Evolutionary conservation across 2,888 invertebrate species (phyloP).

Genomic region (Horisme vitalbata): DNA sequence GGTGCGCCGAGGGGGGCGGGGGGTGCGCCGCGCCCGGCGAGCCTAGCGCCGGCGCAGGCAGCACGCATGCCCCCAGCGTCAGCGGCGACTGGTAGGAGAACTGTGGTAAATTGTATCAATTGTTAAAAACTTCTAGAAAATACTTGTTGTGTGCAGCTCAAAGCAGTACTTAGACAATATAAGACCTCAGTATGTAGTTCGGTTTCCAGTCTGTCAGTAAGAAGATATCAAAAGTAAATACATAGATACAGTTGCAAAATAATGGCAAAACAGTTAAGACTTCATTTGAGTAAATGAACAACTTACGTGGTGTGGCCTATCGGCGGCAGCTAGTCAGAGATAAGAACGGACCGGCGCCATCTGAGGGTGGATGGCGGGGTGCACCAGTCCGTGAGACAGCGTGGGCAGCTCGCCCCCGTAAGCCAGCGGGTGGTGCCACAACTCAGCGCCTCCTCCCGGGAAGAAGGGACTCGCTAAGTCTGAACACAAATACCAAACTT

Average conservation of each 20-base stretch:
- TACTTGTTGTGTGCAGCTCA: too few relatives aligned
- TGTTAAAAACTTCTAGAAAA: background rate
- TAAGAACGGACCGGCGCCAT: constrained; percentile 97
- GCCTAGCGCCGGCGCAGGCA: constrained; percentile 96
- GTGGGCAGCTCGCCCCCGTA: constrained; percentile 92
- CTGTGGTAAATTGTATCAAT: background rate
- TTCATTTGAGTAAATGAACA: background rate
- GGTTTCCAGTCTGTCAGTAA: too few relatives aligned
- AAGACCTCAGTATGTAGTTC: too few relatives aligned
- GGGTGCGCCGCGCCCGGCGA: constrained; percentile 92
- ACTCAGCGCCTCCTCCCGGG: constrained; percentile 92
- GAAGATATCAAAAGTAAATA: too few relatives aligned
- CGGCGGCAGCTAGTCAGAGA: constrained; percentile 97
- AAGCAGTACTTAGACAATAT: too few relatives aligned
- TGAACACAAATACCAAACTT: constrained; percentile 67
- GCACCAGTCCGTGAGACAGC: constrained; percentile 95
- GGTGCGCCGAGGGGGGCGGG: constrained; percentile 76
- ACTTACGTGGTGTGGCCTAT: constrained; percentile 88
- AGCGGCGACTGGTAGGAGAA: constrained; percentile 65
- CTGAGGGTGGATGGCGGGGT: constrained; percentile 98
- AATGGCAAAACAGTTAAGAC: too few relatives aligned
- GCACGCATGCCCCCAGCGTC: constrained; percentile 89
- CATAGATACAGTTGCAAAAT: too few relatives aligned
- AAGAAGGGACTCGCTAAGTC: constrained; percentile 98
- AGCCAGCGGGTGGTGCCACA: constrained; percentile 95